phyloP scores from a whole-genome alignment of 2,113 vertebrate species.

The Atlantisia rogersi region DNA sequence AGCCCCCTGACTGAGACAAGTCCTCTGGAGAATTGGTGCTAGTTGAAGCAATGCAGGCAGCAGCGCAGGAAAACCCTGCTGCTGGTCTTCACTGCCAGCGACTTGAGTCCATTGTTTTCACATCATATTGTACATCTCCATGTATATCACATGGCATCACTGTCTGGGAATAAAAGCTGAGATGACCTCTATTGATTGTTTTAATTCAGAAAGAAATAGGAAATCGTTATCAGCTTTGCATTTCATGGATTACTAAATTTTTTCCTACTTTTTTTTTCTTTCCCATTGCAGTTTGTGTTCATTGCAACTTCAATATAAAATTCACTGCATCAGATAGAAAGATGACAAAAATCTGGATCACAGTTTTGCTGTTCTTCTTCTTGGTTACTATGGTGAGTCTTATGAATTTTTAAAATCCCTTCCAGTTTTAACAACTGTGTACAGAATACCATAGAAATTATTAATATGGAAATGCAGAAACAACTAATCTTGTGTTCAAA shows the following conservation, averaged over 20 bases:
- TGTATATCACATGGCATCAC: background rate
- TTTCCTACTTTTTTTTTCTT: background rate
- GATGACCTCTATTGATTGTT: background rate
- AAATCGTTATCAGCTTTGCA: background rate
- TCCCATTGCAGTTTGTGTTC: conserved; percentile 36
- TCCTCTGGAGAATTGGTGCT: background rate
- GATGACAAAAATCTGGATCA: conserved; percentile 70
- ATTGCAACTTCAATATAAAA: background rate
- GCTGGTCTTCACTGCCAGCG: background rate
- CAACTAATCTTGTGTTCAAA: background rate
- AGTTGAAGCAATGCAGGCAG: background rate
- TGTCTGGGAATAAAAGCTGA: rapidly evolving
- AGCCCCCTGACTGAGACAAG: background rate
- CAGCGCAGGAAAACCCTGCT: background rate
- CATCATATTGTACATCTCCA: background rate
- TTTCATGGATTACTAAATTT: background rate
- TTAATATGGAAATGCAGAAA: background rate
- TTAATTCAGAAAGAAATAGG: background rate
- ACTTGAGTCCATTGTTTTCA: background rate
- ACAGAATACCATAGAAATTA: background rate
- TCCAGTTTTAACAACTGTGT: background rate
- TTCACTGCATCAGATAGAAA: conserved; percentile 36
- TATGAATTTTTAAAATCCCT: background rate
- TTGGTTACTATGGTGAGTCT: conserved; percentile 76
- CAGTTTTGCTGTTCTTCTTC: conserved; percentile 74